Base-by-base conservation (phyloP, 2,113 vertebrate species). In the Ptychochromis oligacanthus region DNA sequence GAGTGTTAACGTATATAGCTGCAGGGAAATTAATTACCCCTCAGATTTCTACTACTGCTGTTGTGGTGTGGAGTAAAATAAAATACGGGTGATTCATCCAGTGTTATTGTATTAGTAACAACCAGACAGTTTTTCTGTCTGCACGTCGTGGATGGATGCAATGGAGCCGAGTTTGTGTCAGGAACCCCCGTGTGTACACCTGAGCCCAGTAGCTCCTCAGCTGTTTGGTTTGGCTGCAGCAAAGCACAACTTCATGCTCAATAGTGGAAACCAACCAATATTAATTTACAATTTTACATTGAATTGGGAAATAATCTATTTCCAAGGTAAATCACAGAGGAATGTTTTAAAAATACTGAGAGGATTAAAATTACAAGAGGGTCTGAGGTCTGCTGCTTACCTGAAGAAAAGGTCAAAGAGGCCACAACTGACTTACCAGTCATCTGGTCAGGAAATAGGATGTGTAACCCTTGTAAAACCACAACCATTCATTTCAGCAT, bases 161-260 rank as follows among this genome's bases (percentile, higher is more conserved):
- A 80, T 10, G 6, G 17, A 79, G 81, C 17, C 1, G 14, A 14
- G 79, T 49, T 85, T 75, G 82, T 82, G 54, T 85, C 64, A 46
- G 83, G 81, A 80, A 64, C 78, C 81, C 77, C 72, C 80, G 10
- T 10, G 60, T 14, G 75, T 84, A 57, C 91, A 92, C 90, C 92
- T 90, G 89, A 85, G 49, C 76, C 80, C 28, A 18, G 83, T 87
- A 90, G 93, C 88, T 83, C 56, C 85, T 81, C 64, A 18, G 79
- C 88, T 92, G 91, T 94, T 94, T 92, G 80, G 15, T 34, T 94
- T 93, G 91, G 93, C 93, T n/a, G 18, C 34, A 18, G 78, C 8
- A 4, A 77, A 49, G 81, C 54, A 26, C 90, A 90, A 84, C 89
- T 90, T 88, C 79, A 14, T 52, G 31, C 58, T 77, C 52, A 60